Base-by-base conservation (phyloP, 2,888 invertebrate species). In the Drosophila falleni region DNA sequence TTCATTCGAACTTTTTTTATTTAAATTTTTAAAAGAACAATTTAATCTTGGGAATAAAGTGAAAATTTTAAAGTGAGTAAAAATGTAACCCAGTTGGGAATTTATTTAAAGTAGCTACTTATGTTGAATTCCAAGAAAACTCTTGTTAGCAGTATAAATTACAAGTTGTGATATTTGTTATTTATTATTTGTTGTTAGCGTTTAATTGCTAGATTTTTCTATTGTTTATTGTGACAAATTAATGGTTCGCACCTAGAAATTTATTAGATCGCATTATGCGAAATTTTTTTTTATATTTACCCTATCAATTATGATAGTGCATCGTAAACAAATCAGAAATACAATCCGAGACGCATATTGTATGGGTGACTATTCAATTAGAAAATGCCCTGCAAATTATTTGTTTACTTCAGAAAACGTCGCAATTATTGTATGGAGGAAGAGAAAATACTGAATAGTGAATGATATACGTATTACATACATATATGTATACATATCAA, bases 181-280 rank as follows among this genome's bases (percentile, higher is more conserved):
- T 42, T 60, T 51, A 33, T 51, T 56, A 26, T 42, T 60, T 51
- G 42, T 33, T 15, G 15, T 46, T n/a, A 2, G 10, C 16, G 41
- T 37, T 37, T 54, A 6, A 33, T 16, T n/a, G 15, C 37, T 46
- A 13, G 10, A 13, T n/a, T 26, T 35, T 29, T 6, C 55, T 11
- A 19, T 31, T 60, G 59, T 55, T 63, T 53, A 26, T 35, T 67
- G 65, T 54, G 16, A 47, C 61, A 68, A 74, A 71, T 78, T 64
- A 67, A 54, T 26, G 6, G 6, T 80, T 83, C 73, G 63, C 81
- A 86, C 77, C 60, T 63, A 9, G 35, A 19, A 41, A 29, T 49
- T 42, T 31, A 61, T 51, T n/a, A 26, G 16, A 42, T 46, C 19
- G 11, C 23, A 39, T 42, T 35, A 33, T 31, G 33, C 15, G 44